Conservation (phyloP, 2,797 vertebrate genomes). For the Mormyrops boulengeri region DNA sequence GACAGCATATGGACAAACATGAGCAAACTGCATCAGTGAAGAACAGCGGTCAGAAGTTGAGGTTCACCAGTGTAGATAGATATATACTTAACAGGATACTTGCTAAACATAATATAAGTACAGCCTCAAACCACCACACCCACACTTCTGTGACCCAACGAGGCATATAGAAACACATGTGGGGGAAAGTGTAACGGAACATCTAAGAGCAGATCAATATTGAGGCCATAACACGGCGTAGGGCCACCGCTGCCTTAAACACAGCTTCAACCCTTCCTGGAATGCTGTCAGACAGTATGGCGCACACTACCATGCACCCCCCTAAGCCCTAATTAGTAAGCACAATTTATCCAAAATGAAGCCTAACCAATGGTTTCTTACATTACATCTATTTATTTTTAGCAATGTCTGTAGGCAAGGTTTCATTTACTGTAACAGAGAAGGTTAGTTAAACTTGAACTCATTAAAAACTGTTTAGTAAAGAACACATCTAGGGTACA, state of each 20-base stretch:
- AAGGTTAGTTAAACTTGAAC: not conserved
- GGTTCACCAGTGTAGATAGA: not conserved
- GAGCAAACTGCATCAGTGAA: not conserved
- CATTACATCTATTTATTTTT: not conserved
- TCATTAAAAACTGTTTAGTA: not conserved
- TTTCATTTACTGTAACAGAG: not conserved
- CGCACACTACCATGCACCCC: not conserved
- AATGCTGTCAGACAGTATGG: not conserved
- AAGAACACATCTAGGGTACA: not conserved
- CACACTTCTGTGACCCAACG: not conserved
- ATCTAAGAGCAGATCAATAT: not conserved
- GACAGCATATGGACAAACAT: not conserved
- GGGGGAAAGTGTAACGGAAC: not conserved
- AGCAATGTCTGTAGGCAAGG: not conserved
- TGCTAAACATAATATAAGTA: not conserved
- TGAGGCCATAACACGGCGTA: not conserved
- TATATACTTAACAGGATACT: not conserved
- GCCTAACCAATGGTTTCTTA: not conserved
- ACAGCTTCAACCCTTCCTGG: not conserved
- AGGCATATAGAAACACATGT: not conserved
- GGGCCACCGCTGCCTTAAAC: not conserved
- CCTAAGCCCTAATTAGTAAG: not conserved
- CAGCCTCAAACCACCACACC: not conserved
- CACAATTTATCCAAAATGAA: not conserved
- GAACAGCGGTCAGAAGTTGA: not conserved